Percentiles rank a stretch among this genome's conserved stretches.
These are phyloP conservation scores for Nicator chloris DNA, from an alignment of 2,113 vertebrate species.

Conservation along the genomic window DNA sequence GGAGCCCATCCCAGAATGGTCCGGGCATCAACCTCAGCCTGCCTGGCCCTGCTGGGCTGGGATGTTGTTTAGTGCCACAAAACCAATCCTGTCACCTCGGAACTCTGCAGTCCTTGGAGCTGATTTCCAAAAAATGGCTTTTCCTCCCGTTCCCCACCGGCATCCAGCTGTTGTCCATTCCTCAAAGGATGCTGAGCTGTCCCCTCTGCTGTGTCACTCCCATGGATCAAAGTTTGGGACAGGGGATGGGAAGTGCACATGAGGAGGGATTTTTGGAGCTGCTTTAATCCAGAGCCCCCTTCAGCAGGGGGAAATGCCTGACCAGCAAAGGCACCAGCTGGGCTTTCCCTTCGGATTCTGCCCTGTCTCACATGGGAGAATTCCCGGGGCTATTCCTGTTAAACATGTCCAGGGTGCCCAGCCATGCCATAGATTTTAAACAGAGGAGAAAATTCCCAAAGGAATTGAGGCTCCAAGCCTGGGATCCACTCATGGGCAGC, in stretches of 20 bases:
- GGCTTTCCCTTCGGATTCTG: constrained; percentile 30
- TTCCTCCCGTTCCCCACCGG: background rate
- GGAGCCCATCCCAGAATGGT: background rate
- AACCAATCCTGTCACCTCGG: background rate
- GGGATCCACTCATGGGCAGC: background rate
- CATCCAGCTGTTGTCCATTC: background rate
- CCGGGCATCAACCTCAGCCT: background rate
- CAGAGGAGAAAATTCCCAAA: constrained; percentile 18
- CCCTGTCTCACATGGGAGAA: constrained; percentile 20
- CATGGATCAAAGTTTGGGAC: background rate
- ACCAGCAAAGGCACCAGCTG: background rate
- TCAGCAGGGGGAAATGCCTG: background rate
- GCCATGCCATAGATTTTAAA: constrained; percentile 45
- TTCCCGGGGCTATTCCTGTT: constrained; percentile 38
- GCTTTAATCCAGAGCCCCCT: background rate
- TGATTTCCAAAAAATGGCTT: background rate
- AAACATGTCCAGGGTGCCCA: background rate
- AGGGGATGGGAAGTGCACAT: background rate
- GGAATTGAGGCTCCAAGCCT: background rate
- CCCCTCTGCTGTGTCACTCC: background rate
- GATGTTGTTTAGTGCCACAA: background rate
- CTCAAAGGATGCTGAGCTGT: background rate
- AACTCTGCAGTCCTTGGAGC: background rate
- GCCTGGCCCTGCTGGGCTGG: background rate
- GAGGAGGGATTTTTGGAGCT: background rate